Evolutionary conservation across 2,888 invertebrate species (phyloP), one percentile per base, ranked within the genome.

Genomic region (Drosophila antonietae): DNA sequence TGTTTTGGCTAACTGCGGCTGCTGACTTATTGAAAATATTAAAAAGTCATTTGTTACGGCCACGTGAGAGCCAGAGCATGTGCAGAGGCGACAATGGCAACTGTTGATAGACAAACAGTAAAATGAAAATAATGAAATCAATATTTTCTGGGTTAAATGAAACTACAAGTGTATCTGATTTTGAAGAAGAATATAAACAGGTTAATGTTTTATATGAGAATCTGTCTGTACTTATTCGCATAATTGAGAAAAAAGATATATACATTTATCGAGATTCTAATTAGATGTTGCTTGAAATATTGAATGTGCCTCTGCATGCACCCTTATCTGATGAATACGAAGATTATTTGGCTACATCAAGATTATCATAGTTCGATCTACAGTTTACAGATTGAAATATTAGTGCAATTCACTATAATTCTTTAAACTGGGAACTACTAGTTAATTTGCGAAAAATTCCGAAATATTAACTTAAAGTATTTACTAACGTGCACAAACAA

Each of bases 1-100:
- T 89, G 80, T 80, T 87, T 86, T 74, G 81, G 67, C 58, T 73
- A 67, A 81, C 61, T 66, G 84, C 62, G 60, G 84, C 61, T 64
- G 84, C 62, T 57, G 77, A 64, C 61, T 82, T 88, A 88, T 89
- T 85, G 90, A 89, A 89, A 83, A 88, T 81, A 89, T 89, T 89
- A 89, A 89, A 89, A 82, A 78, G 65, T 73, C 89, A 90, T 89
- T 89, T 83, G 62, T 90, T 77, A 81, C 56, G 58, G 49, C 43
- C 63, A 46, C 58, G 66, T 39, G 53, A 51, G 47, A 39, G 41
- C 28, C 10, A 9, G 14, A 44, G 12, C 44, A 28, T 44, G 44
- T 37, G 39, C 46, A 55, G 44, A 60, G 55, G 57, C 33, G 75
- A 69, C 69, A 79, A 65, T 61, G 52, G 47, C 70, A 76, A 80